phyloP scores from a whole-genome alignment of 2,113 vertebrate species.

The Anhinga rufa region DNA sequence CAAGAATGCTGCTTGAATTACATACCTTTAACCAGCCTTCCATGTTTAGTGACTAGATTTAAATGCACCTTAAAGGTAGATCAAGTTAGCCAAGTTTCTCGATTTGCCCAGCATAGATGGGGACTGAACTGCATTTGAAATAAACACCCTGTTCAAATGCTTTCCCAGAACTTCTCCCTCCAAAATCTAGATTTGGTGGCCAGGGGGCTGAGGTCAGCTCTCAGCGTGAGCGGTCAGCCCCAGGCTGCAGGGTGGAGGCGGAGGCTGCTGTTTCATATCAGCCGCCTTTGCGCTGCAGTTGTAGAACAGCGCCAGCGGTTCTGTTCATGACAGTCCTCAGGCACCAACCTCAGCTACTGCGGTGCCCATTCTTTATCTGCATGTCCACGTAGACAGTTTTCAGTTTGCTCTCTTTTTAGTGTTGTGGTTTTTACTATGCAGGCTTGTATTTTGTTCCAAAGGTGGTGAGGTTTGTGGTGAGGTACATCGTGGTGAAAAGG shows the following conservation, averaged over 20 bases:
- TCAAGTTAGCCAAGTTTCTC: not conserved
- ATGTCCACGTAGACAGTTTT: not conserved
- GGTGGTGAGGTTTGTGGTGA: not conserved
- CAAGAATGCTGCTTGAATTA: not conserved
- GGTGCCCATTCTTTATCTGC: not conserved
- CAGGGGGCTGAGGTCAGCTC: not conserved
- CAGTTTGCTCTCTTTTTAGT: not conserved
- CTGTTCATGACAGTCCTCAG: not conserved
- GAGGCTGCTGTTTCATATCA: not conserved
- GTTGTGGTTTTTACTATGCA: not conserved
- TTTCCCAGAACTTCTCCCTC: not conserved
- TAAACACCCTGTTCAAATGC: not conserved
- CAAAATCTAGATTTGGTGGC: not conserved
- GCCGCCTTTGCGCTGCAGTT: not conserved
- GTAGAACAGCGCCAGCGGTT: rapidly evolving
- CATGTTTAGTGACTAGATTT: not conserved
- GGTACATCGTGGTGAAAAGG: not conserved
- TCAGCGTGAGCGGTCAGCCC: not conserved
- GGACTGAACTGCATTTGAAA: not conserved
- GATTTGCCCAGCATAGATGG: not conserved
- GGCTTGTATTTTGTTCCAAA: not conserved
- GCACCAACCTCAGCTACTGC: not conserved
- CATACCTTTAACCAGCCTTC: not conserved
- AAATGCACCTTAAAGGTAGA: not conserved
- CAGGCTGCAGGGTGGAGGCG: not conserved